phyloP scores from a whole-genome alignment of 2,888 invertebrate genomes.

The Trilocha varians region DNA sequence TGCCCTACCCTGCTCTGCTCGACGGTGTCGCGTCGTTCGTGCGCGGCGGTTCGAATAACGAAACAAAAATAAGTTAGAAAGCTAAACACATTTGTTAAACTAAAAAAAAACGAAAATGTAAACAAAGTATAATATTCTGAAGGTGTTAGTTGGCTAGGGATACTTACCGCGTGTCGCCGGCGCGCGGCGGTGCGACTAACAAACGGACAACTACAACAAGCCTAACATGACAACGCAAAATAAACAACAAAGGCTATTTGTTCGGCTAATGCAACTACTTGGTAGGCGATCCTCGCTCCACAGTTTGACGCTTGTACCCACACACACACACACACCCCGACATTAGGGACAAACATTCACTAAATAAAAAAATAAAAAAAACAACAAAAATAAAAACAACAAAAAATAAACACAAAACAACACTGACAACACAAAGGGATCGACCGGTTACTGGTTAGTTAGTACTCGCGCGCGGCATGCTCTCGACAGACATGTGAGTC shows the following conservation, averaged over 20 bases:
- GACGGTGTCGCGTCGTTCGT: too few species aligned
- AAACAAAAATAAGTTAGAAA: slow-evolving; percentile 37
- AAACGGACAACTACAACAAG: slow-evolving; percentile 61
- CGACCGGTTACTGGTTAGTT: slow-evolving; percentile 50
- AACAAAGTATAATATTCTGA: slow-evolving; percentile 14
- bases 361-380: slow-evolving; percentile 40
- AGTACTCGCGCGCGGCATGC: slow-evolving; percentile 60
- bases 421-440: slow-evolving; percentile 57
- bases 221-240: slow-evolving; percentile 64
- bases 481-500: slow-evolving; percentile 43
- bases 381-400: slow-evolving; percentile 31
- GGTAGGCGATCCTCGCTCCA: slow-evolving; percentile 32
- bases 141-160: slow-evolving; percentile 33
- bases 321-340: slow-evolving; percentile 50
- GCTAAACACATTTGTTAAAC: slow-evolving; percentile 41
- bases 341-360: slow-evolving; percentile 56
- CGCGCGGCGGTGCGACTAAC: slow-evolving; percentile 24
- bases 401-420: slow-evolving; percentile 36
- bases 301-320: slow-evolving; percentile 61
- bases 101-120: slow-evolving; percentile 12
- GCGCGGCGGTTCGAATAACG: too few species aligned
- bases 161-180: slow-evolving; percentile 51
- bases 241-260: slow-evolving; percentile 56
- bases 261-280: slow-evolving; percentile 54
- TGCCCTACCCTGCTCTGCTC: too few species aligned